A percentile compares a stretch with the other conserved stretches of the same genome.
phyloP scores from a whole-genome alignment of 2,797 vertebrate genomes.

The Syndactyla subalaris region DNA sequence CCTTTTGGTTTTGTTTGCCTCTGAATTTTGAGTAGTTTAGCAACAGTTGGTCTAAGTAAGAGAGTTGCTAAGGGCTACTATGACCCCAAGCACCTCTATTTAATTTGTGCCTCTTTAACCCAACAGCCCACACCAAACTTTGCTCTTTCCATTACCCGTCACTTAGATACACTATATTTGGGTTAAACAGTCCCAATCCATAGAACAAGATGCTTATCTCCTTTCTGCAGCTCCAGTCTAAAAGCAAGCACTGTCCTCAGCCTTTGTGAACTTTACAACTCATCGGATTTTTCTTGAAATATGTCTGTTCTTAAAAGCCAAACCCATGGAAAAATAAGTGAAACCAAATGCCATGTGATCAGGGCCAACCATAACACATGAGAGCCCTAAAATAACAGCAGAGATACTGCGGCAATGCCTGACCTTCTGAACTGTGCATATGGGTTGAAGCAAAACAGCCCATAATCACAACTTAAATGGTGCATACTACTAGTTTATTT shows the following conservation, averaged over 20 bases:
- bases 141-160: neutral
- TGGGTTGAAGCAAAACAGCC: conserved; percentile 63
- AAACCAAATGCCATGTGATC: conserved; percentile 70
- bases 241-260: conserved; percentile 36
- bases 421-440: conserved; percentile 71
- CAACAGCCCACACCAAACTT: neutral
- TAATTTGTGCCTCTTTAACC: neutral
- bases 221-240: neutral
- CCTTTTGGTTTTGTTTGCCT: neutral
- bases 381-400: conserved; percentile 76
- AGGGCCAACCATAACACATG: conserved; percentile 73
- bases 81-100: neutral
- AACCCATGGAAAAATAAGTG: conserved; percentile 73
- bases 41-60: neutral
- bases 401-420: conserved; percentile 68
- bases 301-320: conserved; percentile 68
- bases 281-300: conserved; percentile 69
- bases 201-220: neutral
- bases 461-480: conserved; percentile 26
- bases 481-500: conserved; percentile 31
- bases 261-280: conserved; percentile 54
- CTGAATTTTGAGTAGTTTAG: neutral
- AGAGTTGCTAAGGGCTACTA: neutral
- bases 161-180: neutral
- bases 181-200: neutral